Evolutionary conservation across 2,797 vertebrate species (phyloP), one percentile per base, ranked within the genome.

Genomic region (Otus scops): DNA sequence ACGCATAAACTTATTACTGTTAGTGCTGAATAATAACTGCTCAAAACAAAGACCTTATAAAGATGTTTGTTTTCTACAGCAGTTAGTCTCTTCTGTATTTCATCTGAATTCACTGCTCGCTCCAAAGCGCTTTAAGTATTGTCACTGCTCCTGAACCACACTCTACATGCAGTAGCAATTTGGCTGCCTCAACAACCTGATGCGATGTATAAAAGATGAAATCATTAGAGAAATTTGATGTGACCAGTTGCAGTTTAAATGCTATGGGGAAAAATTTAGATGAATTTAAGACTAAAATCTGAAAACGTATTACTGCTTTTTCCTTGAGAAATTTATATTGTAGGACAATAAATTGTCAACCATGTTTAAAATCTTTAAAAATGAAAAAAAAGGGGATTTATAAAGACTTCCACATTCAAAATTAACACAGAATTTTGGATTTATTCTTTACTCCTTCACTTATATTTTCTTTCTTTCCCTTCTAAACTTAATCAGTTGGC

Each of bases 171-270:
- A 70, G 92, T 6, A 96, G 92, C 78, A 96, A 97, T 96, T 85
- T 95, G 95, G 95, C 94, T 94, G 94, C 95, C 91, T 95, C 86
- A 61, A 13, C 74, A 93, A 90, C 94, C 88, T 96, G 74, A 97
- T 86, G 86, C 16, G 67, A 94, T 83, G 41, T 56, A 43, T 59
- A 90, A 94, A 94, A 96, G 87, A 91, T 87, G 68, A 78, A 92
- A 92, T 92, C 88, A 93, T 93, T 96, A 93, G 81, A 85, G 85
- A 94, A 96, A 90, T 90, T 82, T 61, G 81, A 84, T 96, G 86
- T 91, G 61, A 93, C 74, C 38, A 95, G 69, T 93, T 36, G 83
- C 71, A 92, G 89, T 69, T 88, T 87, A 95, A 97, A 91, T 43
- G 65, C 51, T 56, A 11, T 7, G 53, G 90, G 93, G 47, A 79